Evolutionary conservation across 2,888 invertebrate genomes (phyloP).

Genomic region (Acanthacorydalis orientalis): DNA sequence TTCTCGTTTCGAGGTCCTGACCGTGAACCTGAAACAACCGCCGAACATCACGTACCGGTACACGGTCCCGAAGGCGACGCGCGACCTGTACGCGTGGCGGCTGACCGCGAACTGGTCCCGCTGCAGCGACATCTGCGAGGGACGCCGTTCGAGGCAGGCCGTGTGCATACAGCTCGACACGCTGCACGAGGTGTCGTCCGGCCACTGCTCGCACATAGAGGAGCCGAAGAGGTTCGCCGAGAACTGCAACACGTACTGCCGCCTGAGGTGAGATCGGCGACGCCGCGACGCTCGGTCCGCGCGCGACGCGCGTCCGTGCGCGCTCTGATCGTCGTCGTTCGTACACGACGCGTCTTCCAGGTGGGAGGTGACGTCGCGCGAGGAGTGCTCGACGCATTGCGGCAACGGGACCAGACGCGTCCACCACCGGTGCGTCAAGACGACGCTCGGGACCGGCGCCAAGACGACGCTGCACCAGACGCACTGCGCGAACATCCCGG

Average conservation of each 20-base stretch:
- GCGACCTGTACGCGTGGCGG: too few species aligned
- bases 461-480: constrained; percentile 18
- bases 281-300: too few species aligned
- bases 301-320: too few species aligned
- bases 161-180: constrained; percentile 29
- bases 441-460: constrained; percentile 14
- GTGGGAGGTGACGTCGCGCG: constrained; percentile 36
- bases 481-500: constrained; percentile 32
- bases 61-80: too few species aligned
- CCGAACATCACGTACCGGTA: too few species aligned
- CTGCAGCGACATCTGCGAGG: neutral
- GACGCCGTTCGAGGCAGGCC: constrained; percentile 12
- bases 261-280: constrained; percentile 22
- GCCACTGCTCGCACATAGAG: neutral
- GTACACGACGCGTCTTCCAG: too few species aligned
- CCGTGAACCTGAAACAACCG: too few species aligned
- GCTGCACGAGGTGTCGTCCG: neutral
- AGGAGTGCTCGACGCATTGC: constrained; percentile 53
- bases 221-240: constrained; percentile 7
- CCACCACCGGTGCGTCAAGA: constrained; percentile 41
- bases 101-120: neutral
- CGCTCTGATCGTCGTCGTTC: too few species aligned
- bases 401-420: constrained; percentile 45
- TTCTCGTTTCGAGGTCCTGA: too few species aligned
- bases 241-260: constrained; percentile 41